Base-by-base conservation (phyloP, 1,140 invertebrate species). In the Megalopta genalis region DNA sequence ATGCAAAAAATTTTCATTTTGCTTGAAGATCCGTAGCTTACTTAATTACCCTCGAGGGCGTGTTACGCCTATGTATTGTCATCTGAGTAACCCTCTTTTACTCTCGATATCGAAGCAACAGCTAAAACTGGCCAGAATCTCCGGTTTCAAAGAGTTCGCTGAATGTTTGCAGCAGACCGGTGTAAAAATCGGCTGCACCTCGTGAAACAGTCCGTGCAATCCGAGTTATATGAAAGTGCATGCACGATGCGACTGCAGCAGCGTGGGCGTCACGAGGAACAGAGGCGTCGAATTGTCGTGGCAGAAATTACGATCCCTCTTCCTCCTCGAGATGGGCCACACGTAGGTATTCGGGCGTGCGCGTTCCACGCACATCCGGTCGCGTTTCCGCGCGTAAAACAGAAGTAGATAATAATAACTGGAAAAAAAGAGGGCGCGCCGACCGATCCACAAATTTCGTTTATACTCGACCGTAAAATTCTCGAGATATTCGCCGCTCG, bases 281-380 rank as follows among this genome's bases (percentile, higher is more conserved):
- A 81, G 82, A 85, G 83, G 83, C 77, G 83, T 85, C 82, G 83
- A 81, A 84, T 85, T 74, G 68, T 81, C 83, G 63, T 84, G 82
- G 70, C 77, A 85, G 82, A 64, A 84, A 77, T 85, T 85, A 85
- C 68, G 52, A 67, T 76, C 27, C 37, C 52, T 64, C 54, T 70
- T 66, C 66, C 71, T 71, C 18, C 14, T 49, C 52, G 32, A 18
- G 68, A 71, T 59, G 80, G 68, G 63, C 72, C 68, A 63, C 67
- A 65, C 79, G 42, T 63, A 54, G 69, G 59, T 59, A 42, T 65
- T 73, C 69, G 25, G 32, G 18, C 49, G 7, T 25, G n/a, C 63
- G 62, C 18, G 49, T 52, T 59, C 57, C 77, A 60, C 57, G 57
- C 76, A 12, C 39, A 81, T 72, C 67, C 69, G 57, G 63, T 42